phyloP scores from a whole-genome alignment of 2,888 invertebrate genomes.

The Chrysomela aeneicollis region DNA sequence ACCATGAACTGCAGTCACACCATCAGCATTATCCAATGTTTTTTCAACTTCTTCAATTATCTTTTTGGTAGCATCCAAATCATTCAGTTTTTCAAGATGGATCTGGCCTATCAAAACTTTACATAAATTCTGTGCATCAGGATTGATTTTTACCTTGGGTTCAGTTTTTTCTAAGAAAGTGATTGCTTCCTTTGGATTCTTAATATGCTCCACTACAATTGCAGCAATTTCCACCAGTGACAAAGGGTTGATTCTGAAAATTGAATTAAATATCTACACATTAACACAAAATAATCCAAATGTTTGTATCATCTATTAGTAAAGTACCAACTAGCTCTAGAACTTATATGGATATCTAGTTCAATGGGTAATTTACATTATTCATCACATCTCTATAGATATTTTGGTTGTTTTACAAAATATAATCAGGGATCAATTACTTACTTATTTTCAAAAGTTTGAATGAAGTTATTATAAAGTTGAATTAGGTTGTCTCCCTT shows the following conservation, averaged over 20 bases:
- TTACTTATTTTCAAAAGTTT: conserved; percentile 95
- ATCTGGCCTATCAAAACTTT: conserved; percentile 86
- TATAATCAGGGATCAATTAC: conserved; percentile 58
- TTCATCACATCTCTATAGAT: too few species aligned
- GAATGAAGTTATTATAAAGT: conserved; percentile 90
- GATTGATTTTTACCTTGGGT: conserved; percentile 83
- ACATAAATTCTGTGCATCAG: conserved; percentile 88
- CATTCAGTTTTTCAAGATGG: conserved; percentile 78
- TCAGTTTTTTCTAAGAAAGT: conserved; percentile 90
- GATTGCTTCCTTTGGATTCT: conserved; percentile 83
- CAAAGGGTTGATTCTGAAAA: conserved; percentile 87
- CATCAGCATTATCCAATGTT: conserved; percentile 87
- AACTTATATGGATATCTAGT: too few species aligned
- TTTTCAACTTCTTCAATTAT: conserved; percentile 88
- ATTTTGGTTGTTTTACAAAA: background rate
- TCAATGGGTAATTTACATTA: too few species aligned
- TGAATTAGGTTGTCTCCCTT: conserved; percentile 80
- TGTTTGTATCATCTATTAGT: too few species aligned
- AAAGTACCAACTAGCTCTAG: too few species aligned
- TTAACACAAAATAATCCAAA: conserved; percentile 10
- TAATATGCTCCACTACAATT: conserved; percentile 77
- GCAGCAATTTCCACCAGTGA: conserved; percentile 90
- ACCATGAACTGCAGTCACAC: conserved; percentile 92
- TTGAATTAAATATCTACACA: background rate
- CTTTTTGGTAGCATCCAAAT: conserved; percentile 80